Evolutionary conservation across 1,140 invertebrate species (phyloP), one percentile per base, ranked within the genome.

Genomic region (Drosophila aff.): DNA sequence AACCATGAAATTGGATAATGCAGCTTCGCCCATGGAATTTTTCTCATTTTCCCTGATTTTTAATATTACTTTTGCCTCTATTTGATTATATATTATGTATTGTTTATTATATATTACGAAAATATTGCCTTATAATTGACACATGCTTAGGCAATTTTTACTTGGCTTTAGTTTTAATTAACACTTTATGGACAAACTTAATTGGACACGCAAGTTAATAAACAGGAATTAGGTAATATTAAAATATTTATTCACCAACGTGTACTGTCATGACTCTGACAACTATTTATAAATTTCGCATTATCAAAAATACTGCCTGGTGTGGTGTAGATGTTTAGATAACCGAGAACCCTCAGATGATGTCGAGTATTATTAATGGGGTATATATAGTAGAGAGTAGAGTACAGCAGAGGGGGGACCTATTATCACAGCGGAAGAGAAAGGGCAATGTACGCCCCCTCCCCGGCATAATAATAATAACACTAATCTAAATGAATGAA

Each of bases 181-280:
- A 10, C 23, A 43, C 41, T 64, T 13, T 61, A 43, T 46, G 49
- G 36, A 36, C 23, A 61, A 79, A 61, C 67, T 75, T 78, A 74
- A 81, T 81, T 81, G 78, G 72, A 76, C 62, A 62, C 60, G 79
- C 60, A 31, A 31, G 31, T 31, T 31, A 1, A 9, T 31, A 31
- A 31, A 31, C 1, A 15, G 31, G 11, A 4, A 21, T 53, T 38
- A 38, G 38, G 31, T 55, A 55, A 55, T 38, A 55, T 55, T 55
- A 23, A 21, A 53, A 53, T 15, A 9, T 36, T 23, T 16, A 6
- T 16, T 21, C 15, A 8, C 9, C 33, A 55, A 38, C 4, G 4
- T n/a, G 0, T 15, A 4, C 7, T 9, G 2, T 62, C 21, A 23
- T 55, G 21, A 21, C 26, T 38, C 28, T n/a, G 46, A 33, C 4